Evolutionary conservation across 2,113 vertebrate genomes (phyloP).

Genomic region (Pituophis catenifer): DNA sequence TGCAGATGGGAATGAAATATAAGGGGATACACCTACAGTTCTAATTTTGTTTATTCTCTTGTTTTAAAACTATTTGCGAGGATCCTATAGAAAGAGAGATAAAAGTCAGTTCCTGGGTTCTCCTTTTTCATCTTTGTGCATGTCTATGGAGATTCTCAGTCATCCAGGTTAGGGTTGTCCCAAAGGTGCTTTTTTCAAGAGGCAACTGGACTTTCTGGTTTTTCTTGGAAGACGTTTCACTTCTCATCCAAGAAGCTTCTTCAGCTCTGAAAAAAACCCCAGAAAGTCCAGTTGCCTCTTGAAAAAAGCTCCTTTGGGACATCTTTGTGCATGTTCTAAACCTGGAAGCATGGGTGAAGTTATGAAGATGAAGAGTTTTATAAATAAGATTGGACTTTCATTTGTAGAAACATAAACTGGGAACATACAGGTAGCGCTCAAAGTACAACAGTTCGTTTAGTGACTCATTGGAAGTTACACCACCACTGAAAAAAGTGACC

Average conservation of each 20-base stretch:
- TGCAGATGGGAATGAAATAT: slow-evolving; percentile 46
- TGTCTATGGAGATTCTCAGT: too few species aligned
- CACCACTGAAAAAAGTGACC: not conserved
- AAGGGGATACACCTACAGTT: slow-evolving; percentile 22
- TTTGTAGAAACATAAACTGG: not conserved
- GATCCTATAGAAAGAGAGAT: fast-evolving
- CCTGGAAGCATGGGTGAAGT: not conserved
- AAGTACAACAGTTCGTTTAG: not conserved
- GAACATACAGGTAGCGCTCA: not conserved
- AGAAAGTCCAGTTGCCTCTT: too few species aligned
- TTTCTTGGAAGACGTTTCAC: too few species aligned
- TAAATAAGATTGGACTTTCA: not conserved
- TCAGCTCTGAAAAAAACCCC: too few species aligned
- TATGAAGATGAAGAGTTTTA: not conserved
- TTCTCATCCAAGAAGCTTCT: too few species aligned
- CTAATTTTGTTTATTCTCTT: not conserved
- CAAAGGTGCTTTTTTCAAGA: too few species aligned
- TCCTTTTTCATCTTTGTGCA: not conserved
- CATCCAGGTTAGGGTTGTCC: too few species aligned
- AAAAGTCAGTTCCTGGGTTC: not conserved
- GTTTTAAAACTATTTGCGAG: not conserved
- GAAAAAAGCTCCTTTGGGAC: not conserved
- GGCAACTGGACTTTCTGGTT: too few species aligned
- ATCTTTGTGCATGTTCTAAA: not conserved
- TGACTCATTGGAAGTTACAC: not conserved